These are phyloP conservation scores for Sesamia nonagrioides DNA, from an alignment of 1,140 invertebrate genomes.

Conservation along the genomic window DNA sequence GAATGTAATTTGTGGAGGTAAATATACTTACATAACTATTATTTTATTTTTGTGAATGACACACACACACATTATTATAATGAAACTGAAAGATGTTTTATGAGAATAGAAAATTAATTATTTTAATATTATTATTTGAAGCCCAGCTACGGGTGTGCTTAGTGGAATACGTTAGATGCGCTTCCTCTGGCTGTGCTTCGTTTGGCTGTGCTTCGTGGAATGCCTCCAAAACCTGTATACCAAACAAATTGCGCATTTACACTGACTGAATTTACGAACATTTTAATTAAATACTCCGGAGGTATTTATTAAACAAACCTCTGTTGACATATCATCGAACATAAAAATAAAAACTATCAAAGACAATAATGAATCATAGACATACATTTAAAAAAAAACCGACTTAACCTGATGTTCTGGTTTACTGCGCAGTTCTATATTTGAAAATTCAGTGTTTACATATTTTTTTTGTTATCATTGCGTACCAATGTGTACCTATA, in stretches of 20 bases:
- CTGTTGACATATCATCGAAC: slow-evolving; percentile 12
- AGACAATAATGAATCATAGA: slow-evolving; percentile 30
- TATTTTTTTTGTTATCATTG: slow-evolving; percentile 4
- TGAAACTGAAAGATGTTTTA: too few species aligned
- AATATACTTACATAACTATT: too few species aligned
- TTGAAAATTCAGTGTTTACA: slow-evolving; percentile 18
- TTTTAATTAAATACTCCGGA: slow-evolving; percentile 20
- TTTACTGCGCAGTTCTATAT: slow-evolving; percentile 19
- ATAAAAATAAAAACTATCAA: slow-evolving; percentile 5
- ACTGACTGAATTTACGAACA: background rate
- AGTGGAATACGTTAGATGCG: too few species aligned
- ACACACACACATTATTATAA: too few species aligned
- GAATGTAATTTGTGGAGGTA: too few species aligned
- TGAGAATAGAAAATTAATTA: too few species aligned
- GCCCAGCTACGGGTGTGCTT: too few species aligned
- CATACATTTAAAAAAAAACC: slow-evolving; percentile 21
- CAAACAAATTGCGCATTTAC: background rate
- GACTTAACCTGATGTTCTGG: background rate
- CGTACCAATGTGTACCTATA: background rate
- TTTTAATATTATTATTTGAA: too few species aligned
- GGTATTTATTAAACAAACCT: slow-evolving; percentile 20
- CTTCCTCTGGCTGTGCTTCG: too few species aligned
- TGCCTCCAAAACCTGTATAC: too few species aligned
- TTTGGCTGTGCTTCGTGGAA: too few species aligned
- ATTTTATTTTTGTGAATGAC: too few species aligned